Conservation (phyloP, 2,113 vertebrate genomes). For the Thamnophis sirtalis region DNA sequence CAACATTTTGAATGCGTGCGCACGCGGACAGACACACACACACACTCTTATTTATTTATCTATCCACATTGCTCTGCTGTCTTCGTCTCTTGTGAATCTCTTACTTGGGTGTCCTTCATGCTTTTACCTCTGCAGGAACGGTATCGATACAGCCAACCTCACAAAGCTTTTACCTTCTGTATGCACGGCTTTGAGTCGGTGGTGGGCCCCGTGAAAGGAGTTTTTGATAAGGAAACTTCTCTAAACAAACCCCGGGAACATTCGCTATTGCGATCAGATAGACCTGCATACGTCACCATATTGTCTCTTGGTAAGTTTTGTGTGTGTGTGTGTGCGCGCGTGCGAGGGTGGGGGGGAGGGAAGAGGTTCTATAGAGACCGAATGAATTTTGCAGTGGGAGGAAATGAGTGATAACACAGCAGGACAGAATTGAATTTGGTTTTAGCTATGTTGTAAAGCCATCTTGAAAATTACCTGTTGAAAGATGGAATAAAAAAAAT, state of each 20-base stretch:
- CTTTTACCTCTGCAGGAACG: slow-evolving; percentile 76
- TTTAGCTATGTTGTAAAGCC: background rate
- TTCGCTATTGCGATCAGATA: slow-evolving; percentile 90
- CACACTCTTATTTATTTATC: no score
- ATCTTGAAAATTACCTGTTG: background rate
- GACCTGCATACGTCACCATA: slow-evolving; percentile 96
- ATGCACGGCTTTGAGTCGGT: slow-evolving; percentile 98
- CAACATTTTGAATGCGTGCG: background rate
- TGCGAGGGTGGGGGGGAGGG: background rate
- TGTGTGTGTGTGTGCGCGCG: no score
- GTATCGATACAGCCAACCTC: slow-evolving; percentile 93
- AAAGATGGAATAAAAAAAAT: background rate
- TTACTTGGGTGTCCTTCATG: background rate
- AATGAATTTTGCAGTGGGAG: background rate
- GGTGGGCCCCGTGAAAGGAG: slow-evolving; percentile 94
- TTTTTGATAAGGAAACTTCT: slow-evolving; percentile 97
- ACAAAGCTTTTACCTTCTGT: slow-evolving; percentile 95
- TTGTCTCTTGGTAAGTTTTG: slow-evolving; percentile 85
- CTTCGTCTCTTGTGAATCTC: background rate
- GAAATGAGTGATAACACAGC: background rate
- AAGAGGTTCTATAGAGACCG: background rate
- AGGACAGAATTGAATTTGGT: background rate
- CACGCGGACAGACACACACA: no score
- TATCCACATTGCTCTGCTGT: no score
- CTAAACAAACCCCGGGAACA: slow-evolving; percentile 97